Evolutionary conservation across 2,888 invertebrate species (phyloP), one percentile per base, ranked within the genome.

Genomic region (Drosophila tripunctata): DNA sequence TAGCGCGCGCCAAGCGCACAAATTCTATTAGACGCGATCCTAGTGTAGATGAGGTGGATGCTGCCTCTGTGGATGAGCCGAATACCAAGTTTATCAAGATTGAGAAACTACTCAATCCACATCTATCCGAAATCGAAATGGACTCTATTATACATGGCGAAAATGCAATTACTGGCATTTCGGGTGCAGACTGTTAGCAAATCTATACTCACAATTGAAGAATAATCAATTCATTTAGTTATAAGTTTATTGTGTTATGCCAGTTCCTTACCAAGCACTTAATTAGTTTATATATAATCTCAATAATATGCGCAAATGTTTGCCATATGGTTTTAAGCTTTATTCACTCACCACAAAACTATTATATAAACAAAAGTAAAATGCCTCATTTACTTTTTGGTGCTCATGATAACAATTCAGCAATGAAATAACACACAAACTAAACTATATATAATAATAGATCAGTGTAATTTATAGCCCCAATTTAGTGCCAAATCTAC

Each of bases 91-190:
- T 90, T 27, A 82, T 90, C 4, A 80, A 81, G 67, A 84, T 90
- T 51, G 90, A 90, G 74, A 86, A 88, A 61, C 72, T 91, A 27
- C 80, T 91, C 50, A 82, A 65, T 21, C 79, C 82, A 3, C 79
- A 90, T 56, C 70, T 91, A 21, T 89, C 90, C 0, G 89, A 89
- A 67, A 89, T 90, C 56, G 89, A 91, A 87, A 88, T 91, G 78
- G 91, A 91, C 75, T 80, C 90, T 15, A 89, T 91, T 41, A 89
- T 91, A 57, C 90, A 91, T 60, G 87, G 81, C 10, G 82, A 84
- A 36, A 80, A 89, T 33, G 74, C 88, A 21, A 78, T 61, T 24
- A 90, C 87, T 4, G 91, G 89, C 38, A 89, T 90, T 17, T 64
- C 87, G 14, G 90, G 90, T 60, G 62, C 65, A 33, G 82, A 73